A percentile compares a stretch with the other conserved stretches of the same genome.
phyloP scores from a whole-genome alignment of 2,113 vertebrate genomes.

The Hydrolagus affinis region DNA sequence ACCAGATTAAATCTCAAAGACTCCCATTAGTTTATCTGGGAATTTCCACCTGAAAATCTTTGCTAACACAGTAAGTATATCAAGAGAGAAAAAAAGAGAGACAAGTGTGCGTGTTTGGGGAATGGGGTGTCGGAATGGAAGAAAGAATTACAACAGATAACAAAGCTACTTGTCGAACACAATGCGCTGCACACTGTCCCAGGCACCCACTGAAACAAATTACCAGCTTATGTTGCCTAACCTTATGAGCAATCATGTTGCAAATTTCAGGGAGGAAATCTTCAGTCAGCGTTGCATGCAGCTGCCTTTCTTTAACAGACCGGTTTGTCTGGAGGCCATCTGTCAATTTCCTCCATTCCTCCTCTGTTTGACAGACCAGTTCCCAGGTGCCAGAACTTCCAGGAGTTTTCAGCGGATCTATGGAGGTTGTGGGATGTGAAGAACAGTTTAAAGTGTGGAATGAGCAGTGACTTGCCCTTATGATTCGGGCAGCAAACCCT shows the following conservation, averaged over 20 bases:
- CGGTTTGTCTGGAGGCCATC: constrained; percentile 85
- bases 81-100: no score
- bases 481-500: background rate
- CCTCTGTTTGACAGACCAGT: constrained; percentile 85
- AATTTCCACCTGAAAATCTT: no score
- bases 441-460: background rate
- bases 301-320: constrained; percentile 81
- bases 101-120: no score
- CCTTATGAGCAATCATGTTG: constrained; percentile 96
- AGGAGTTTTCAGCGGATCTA: constrained; percentile 2
- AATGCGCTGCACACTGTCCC: background rate
- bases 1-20: no score
- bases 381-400: constrained; percentile 70
- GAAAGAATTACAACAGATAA: background rate
- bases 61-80: no score
- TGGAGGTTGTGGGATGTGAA: no score
- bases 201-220: background rate
- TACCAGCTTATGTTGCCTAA: constrained; percentile 39
- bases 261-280: constrained; percentile 96
- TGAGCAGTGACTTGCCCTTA: no score
- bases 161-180: background rate
- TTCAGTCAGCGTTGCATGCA: constrained; percentile 87
- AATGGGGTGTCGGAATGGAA: no score
- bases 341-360: constrained; percentile 83
- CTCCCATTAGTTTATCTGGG: no score